phyloP scores from a whole-genome alignment of 2,797 vertebrate species.

The Macropus fuliginosus region DNA sequence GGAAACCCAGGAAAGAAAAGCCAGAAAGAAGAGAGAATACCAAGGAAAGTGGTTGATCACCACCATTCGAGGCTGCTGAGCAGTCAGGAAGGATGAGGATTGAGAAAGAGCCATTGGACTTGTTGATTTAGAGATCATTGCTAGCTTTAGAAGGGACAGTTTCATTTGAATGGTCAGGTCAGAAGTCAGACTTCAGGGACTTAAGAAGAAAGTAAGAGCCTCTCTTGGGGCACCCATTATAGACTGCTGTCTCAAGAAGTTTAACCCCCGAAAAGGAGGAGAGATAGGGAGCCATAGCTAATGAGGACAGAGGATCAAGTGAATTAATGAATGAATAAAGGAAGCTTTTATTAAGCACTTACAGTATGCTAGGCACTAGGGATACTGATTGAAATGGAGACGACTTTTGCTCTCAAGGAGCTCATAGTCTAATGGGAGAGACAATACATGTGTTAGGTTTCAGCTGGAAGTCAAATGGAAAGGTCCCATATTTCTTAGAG shows the following conservation, averaged over 20 bases:
- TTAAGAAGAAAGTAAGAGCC: neutral
- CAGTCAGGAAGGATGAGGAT: neutral
- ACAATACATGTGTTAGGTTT: neutral
- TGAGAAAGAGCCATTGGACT: neutral
- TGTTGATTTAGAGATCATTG: neutral
- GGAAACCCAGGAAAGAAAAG: neutral
- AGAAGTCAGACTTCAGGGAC: neutral
- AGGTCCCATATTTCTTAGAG: neutral
- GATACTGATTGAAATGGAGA: neutral
- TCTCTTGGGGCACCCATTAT: neutral
- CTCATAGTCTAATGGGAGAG: neutral
- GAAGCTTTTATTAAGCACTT: neutral
- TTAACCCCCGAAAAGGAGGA: neutral
- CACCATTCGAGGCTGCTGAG: neutral
- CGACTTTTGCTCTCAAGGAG: neutral
- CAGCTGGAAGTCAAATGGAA: neutral
- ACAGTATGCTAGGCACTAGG: neutral
- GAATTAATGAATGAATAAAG: neutral
- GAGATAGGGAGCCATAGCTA: neutral
- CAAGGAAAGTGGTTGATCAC: neutral
- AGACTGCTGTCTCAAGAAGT: neutral
- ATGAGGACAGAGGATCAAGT: neutral
- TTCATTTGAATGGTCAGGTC: neutral
- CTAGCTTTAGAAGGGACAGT: neutral
- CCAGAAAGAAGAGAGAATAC: neutral